Evolutionary conservation across 2,888 invertebrate species (phyloP).

Genomic region (Lithophane semibrunnea): DNA sequence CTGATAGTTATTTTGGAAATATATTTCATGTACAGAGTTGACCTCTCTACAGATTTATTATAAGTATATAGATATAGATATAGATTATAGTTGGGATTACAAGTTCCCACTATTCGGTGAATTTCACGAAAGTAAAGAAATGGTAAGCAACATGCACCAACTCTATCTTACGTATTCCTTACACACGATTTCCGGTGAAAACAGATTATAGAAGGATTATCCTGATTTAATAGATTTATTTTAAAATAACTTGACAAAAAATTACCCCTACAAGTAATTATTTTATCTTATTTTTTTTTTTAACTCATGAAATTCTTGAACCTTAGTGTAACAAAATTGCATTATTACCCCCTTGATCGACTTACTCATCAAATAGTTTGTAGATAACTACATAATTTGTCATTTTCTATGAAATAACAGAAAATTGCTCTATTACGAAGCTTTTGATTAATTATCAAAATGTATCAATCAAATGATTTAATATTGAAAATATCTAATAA

Average conservation of each 20-base stretch:
- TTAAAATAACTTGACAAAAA: too few species aligned
- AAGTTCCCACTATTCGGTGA: neutral
- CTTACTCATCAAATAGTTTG: slow-evolving; percentile 27
- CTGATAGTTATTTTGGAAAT: too few species aligned
- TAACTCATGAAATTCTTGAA: neutral
- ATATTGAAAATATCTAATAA: slow-evolving; percentile 38
- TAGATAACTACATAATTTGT: slow-evolving; percentile 18
- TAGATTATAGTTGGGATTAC: neutral
- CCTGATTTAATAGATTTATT: too few species aligned
- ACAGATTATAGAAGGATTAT: too few species aligned
- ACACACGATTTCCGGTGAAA: neutral
- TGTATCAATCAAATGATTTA: slow-evolving; percentile 28
- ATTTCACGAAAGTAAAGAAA: neutral
- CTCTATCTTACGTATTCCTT: neutral
- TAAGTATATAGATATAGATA: too few species aligned
- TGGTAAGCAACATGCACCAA: neutral
- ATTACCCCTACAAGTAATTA: too few species aligned
- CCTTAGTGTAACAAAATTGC: neutral
- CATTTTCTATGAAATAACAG: slow-evolving; percentile 25
- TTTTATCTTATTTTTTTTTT: too few species aligned
- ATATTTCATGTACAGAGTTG: too few species aligned
- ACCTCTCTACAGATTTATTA: too few species aligned
- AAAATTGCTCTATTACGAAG: slow-evolving; percentile 48
- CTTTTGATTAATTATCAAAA: slow-evolving; percentile 40
- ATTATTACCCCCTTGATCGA: slow-evolving; percentile 22